These are phyloP conservation scores for Microtus montanus DNA, from an alignment of 2,113 vertebrate genomes.

Conservation along the genomic window DNA sequence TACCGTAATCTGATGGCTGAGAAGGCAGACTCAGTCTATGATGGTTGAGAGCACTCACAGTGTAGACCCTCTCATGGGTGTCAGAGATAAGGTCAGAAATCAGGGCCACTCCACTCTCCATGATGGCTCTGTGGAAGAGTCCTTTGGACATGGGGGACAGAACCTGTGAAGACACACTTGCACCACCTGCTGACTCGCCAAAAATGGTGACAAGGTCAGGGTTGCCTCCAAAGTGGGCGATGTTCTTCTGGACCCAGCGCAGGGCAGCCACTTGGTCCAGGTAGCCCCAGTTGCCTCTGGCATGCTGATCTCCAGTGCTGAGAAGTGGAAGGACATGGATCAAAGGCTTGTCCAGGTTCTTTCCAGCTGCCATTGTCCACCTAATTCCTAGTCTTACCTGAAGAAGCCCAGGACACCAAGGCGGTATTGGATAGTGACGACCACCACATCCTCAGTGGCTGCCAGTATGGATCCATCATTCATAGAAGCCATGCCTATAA, in stretches of 20 bases:
- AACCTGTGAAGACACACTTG: too few species aligned
- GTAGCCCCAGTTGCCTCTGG: background rate
- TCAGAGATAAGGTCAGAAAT: background rate
- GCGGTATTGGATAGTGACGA: background rate
- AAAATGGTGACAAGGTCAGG: background rate
- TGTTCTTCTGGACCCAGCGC: background rate
- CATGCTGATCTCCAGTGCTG: background rate
- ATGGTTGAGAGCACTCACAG: background rate
- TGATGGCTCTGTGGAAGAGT: background rate
- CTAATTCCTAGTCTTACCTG: conserved; percentile 34
- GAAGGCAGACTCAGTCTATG: background rate
- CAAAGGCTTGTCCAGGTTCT: background rate
- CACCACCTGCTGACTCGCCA: background rate
- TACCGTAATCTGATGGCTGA: background rate
- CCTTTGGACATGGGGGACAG: background rate
- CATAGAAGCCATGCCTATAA: background rate
- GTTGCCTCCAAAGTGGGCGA: background rate
- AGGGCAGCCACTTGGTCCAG: background rate
- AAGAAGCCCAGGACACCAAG: conserved; percentile 23
- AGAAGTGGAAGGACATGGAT: background rate
- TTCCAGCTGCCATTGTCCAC: rapidly evolving
- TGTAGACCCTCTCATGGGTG: background rate
- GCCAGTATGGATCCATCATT: background rate
- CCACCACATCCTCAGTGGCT: background rate
- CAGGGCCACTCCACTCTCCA: background rate